phyloP scores from a whole-genome alignment of 2,797 vertebrate genomes.

The Myotis planiceps region DNA sequence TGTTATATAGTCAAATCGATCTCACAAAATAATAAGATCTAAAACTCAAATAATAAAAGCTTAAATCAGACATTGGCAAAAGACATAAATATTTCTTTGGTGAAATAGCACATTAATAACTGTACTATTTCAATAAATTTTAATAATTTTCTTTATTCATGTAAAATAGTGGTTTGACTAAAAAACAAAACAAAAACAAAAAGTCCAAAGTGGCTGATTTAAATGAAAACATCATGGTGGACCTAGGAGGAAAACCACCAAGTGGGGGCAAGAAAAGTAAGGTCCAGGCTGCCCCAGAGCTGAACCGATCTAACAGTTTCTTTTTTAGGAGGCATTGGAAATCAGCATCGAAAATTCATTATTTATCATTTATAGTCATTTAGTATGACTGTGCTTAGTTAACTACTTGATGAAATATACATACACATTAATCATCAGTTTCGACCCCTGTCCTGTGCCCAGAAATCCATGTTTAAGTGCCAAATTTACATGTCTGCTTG shows the following conservation, averaged over 20 bases:
- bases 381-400: background rate
- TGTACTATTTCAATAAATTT: background rate
- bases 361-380: conserved; percentile 19
- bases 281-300: background rate
- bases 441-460: background rate
- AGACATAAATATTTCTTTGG: background rate
- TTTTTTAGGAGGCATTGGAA: background rate
- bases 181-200: background rate
- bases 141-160: background rate
- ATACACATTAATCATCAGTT: background rate
- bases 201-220: background rate
- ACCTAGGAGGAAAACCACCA: background rate
- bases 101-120: background rate
- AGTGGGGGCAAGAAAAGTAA: background rate
- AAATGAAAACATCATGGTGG: background rate
- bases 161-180: background rate
- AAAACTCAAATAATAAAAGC: background rate
- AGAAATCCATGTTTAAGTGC: background rate
- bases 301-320: background rate
- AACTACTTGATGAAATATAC: background rate
- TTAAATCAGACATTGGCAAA: background rate
- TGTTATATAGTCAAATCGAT: background rate
- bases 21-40: background rate
- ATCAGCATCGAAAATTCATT: background rate
- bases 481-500: background rate